Percentiles rank a stretch among this genome's conserved stretches.
Evolutionary conservation across 2,888 invertebrate species (phyloP).

Genomic region (Trichogramma evanescens): DNA sequence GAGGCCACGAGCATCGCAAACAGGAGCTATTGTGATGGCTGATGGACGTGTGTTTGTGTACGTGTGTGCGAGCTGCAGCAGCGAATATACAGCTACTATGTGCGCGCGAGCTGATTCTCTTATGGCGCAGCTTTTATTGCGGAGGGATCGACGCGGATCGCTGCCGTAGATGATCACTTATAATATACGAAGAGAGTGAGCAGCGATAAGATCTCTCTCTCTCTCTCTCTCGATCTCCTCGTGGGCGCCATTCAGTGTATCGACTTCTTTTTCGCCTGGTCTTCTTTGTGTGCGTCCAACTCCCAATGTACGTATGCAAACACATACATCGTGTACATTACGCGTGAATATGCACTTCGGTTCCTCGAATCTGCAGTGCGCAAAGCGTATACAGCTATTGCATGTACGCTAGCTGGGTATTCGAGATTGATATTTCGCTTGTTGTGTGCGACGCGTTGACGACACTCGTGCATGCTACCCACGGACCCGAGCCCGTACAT

Average conservation of each 20-base stretch:
- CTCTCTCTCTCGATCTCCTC: not conserved
- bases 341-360: not conserved
- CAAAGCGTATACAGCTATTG: no score
- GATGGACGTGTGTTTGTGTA: constrained; percentile 15
- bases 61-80: no score
- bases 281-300: not conserved
- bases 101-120: constrained; percentile 24
- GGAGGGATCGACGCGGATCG: not conserved
- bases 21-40: constrained; percentile 46
- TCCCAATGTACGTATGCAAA: constrained; percentile 15
- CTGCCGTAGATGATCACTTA: no score
- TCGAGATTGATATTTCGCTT: no score
- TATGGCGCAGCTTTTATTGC: not conserved
- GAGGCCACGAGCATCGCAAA: constrained; percentile 16
- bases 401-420: no score
- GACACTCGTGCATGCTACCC: no score
- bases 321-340: constrained; percentile 34
- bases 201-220: not conserved
- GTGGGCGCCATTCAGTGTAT: constrained; percentile 19
- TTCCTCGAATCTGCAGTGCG: no score
- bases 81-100: constrained; percentile 40
- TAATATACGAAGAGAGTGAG: no score
- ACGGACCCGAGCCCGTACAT: no score
- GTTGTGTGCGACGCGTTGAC: no score
- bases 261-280: constrained; percentile 9